Base-by-base conservation (phyloP, 2,888 invertebrate genomes). In the Teleiodes luculella region DNA sequence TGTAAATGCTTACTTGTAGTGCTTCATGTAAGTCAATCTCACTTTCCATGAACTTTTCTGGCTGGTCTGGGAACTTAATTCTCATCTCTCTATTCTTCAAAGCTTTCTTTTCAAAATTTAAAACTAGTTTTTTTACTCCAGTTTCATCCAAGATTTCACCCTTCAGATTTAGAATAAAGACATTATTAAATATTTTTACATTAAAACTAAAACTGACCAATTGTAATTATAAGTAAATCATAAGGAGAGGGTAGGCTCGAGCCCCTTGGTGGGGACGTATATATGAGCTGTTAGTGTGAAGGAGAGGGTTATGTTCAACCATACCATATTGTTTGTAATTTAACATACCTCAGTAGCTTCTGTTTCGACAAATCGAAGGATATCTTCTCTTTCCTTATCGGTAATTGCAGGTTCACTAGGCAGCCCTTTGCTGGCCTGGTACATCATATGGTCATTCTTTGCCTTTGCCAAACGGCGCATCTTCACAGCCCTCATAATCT, bases 1-100 rank as follows among this genome's bases (percentile, higher is more conserved):
- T 33, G n/a, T 8, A 33, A n/a, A 11, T 33, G 16, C 5, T n/a
- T 63, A 92, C 97, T 86, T 97, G 96, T 61, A 98, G 91, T 4
- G 95, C 94, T 69, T 96, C 95, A 82, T 97, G 96, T 56, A 98
- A 84, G 78, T 98, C 98, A 36, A 99, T 91, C 88, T 99, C 99
- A 56, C 98, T 98, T 67, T 99, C 95, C 95, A 99, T 98, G 79
- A 99, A 99, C 91, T 98, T 98, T 78, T 98, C 97, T 6, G 98
- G 97, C 70, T 95, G 94, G 76, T 98, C 99, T 0, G 98, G 96
- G 82, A 97, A 99, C 83, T 99, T 99, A 11, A 99, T 98, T 61
- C 99, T 92, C 95, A 98, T 96, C 86, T 99, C 99, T 77, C 98
- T 95, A 80, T 99, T 99, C 74, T 94, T 96, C 7, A 98, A 89